phyloP scores from a whole-genome alignment of 2,888 invertebrate species.

The Xanthia icteritia region DNA sequence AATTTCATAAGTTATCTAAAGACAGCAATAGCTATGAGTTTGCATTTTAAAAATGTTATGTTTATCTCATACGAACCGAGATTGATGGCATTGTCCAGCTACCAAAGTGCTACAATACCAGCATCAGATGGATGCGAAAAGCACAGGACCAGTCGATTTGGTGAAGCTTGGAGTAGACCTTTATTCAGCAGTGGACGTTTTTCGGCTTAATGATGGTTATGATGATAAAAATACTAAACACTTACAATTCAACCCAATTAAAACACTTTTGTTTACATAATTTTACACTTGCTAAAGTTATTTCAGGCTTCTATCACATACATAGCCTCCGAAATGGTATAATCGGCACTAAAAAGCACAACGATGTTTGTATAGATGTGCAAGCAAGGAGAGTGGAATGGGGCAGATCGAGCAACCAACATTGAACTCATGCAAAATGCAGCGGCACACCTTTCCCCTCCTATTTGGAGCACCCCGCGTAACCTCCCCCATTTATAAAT shows the following conservation, averaged over 20 bases:
- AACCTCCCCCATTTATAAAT: conserved; percentile 85
- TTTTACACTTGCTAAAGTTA: neutral
- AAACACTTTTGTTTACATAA: neutral
- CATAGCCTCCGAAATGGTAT: conserved; percentile 39
- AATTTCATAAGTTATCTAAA: neutral
- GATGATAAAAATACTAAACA: neutral
- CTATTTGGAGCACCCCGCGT: conserved; percentile 68
- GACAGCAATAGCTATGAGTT: neutral
- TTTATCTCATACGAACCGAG: neutral
- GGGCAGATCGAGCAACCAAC: conserved; percentile 77
- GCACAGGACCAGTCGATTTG: no score
- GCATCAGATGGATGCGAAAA: neutral
- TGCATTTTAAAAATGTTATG: neutral
- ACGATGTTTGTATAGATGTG: conserved; percentile 58
- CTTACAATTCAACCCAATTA: neutral
- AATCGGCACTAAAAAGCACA: conserved; percentile 59
- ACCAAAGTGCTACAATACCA: neutral
- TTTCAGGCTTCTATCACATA: conserved; percentile 15
- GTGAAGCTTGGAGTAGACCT: neutral
- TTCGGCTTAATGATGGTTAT: neutral
- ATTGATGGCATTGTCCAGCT: neutral
- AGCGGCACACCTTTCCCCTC: conserved; percentile 78
- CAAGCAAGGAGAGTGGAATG: conserved; percentile 68
- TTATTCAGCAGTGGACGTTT: no score
- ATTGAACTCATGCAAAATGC: conserved; percentile 87